phyloP scores from a whole-genome alignment of 1,140 invertebrate species.

The Octopus sinensis region DNA sequence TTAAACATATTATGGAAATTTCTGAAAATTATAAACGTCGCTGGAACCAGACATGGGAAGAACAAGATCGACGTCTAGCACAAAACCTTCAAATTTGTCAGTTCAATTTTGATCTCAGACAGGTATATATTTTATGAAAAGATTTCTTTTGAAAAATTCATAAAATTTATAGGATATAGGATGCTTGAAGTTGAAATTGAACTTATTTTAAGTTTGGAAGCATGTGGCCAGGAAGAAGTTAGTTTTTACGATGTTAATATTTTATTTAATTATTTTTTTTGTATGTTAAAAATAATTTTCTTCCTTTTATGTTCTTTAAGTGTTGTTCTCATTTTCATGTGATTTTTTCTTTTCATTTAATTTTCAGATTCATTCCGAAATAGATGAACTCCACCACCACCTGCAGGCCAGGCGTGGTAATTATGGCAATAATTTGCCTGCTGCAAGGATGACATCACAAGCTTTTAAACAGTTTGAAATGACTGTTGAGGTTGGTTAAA shows the following conservation, averaged over 20 bases:
- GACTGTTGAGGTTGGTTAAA: constrained; percentile 69
- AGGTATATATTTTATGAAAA: constrained; percentile 38
- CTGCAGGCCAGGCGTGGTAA: constrained; percentile 66
- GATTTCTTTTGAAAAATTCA: too few relatives aligned
- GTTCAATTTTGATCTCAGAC: constrained; percentile 70
- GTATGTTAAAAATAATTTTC: background rate
- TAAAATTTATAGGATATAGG: too few relatives aligned
- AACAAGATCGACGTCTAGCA: constrained; percentile 65
- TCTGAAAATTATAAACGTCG: constrained; percentile 57
- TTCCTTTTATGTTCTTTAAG: background rate
- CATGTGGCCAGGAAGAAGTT: background rate
- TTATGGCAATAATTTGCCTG: constrained; percentile 71
- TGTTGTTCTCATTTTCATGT: background rate
- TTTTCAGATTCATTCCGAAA: constrained; percentile 68
- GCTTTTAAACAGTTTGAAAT: constrained; percentile 77
- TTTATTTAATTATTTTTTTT: background rate
- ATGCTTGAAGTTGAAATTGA: too few relatives aligned
- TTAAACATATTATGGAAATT: constrained; percentile 66
- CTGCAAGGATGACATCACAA: constrained; percentile 69
- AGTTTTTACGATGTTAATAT: background rate
- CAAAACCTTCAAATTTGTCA: constrained; percentile 68
- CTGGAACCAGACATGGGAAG: constrained; percentile 66
- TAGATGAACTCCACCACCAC: constrained; percentile 68
- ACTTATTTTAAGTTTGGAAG: too few relatives aligned
- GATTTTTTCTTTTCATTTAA: constrained; percentile 12